Evolutionary conservation across 2,113 vertebrate genomes (phyloP).

Genomic region (Todiramphus chloris): DNA sequence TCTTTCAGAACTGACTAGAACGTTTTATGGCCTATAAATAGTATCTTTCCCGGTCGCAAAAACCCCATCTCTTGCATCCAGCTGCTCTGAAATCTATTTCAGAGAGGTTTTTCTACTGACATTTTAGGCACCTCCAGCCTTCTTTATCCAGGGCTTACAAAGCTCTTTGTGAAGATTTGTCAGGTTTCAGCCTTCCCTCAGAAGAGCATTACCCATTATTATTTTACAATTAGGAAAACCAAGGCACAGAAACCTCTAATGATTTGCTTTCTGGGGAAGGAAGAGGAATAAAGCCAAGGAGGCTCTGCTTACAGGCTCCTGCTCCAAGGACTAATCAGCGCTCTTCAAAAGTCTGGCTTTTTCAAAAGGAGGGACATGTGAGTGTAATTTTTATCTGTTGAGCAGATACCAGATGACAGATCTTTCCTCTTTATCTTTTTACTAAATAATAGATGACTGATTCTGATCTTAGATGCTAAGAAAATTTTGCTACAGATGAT

Average conservation of each 20-base stretch:
- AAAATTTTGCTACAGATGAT: neutral
- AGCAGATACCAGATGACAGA: neutral
- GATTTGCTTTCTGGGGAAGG: neutral
- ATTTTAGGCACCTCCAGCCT: neutral
- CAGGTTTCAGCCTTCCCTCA: neutral
- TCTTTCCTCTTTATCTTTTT: neutral
- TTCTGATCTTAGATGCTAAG: neutral
- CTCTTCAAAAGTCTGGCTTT: neutral
- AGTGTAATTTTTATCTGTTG: neutral
- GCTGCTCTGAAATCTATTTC: constrained; percentile 7
- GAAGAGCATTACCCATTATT: neutral
- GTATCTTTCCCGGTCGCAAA: neutral
- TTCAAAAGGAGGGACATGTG: neutral
- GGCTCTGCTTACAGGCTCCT: neutral
- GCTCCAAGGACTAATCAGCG: neutral
- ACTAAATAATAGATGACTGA: constrained; percentile 27
- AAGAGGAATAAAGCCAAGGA: neutral
- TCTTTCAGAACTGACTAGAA: neutral
- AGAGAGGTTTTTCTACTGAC: neutral
- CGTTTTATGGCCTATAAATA: neutral
- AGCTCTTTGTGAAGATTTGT: neutral
- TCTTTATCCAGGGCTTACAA: neutral
- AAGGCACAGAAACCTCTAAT: neutral
- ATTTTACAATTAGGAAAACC: neutral
- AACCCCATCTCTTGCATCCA: neutral